A percentile compares a stretch with the other conserved stretches of the same genome.
Conservation (phyloP, 2,113 vertebrate genomes). For the Odontesthes bonariensis region DNA sequence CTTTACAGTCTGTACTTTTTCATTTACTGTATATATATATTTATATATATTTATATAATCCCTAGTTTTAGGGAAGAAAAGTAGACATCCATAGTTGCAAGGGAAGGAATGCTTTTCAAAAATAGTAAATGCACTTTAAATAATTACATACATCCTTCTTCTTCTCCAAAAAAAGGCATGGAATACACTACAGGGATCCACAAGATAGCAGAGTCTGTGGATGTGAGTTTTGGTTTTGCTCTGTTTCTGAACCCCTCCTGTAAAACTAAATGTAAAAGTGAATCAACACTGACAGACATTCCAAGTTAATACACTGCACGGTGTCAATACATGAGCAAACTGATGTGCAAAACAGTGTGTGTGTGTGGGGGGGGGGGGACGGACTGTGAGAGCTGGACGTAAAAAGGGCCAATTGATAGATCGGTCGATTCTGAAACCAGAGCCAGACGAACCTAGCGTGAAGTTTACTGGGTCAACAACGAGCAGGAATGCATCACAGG, state of each 20-base stretch:
- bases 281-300: slow-evolving; percentile 50
- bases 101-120: slow-evolving; percentile 82
- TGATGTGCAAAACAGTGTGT: slow-evolving; percentile 32
- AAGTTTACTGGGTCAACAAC: slow-evolving; percentile 35
- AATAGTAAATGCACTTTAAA: slow-evolving; percentile 85
- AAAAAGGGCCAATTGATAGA: slow-evolving; percentile 6
- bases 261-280: slow-evolving; percentile 24
- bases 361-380: no score
- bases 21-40: slow-evolving; percentile 74
- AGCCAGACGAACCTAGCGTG: slow-evolving; percentile 16
- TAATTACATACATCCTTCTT: slow-evolving; percentile 81
- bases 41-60: slow-evolving; percentile 76
- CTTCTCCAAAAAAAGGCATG: slow-evolving; percentile 55
- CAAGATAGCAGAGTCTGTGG: slow-evolving; percentile 25
- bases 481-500: slow-evolving; percentile 48
- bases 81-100: slow-evolving; percentile 82
- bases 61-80: slow-evolving; percentile 73
- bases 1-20: slow-evolving; percentile 80
- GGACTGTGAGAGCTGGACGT: background rate
- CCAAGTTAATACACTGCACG: slow-evolving; percentile 16
- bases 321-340: slow-evolving; percentile 42
- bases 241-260: slow-evolving; percentile 15
- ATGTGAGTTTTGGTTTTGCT: slow-evolving; percentile 37
- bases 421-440: slow-evolving; percentile 5
- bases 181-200: slow-evolving; percentile 40